phyloP scores from a whole-genome alignment of 2,888 invertebrate species.

The Spodoptera exigua region DNA sequence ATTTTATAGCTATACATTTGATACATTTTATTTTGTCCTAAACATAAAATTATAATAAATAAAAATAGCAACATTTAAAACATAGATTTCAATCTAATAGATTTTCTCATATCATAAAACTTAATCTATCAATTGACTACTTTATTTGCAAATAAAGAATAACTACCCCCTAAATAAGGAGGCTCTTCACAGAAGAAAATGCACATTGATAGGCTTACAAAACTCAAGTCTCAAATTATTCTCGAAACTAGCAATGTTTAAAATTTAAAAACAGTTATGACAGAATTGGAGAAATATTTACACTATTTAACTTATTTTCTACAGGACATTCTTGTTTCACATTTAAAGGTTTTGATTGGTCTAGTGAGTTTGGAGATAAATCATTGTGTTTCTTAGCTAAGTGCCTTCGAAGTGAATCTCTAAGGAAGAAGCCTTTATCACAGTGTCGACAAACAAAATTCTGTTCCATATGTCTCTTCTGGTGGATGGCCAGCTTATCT shows the following conservation, averaged over 20 bases:
- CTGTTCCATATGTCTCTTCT: constrained; percentile 72
- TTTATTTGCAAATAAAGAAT: too few relatives aligned
- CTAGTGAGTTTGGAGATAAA: background rate
- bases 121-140: too few relatives aligned
- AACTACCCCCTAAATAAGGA: too few relatives aligned
- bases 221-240: too few relatives aligned
- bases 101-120: too few relatives aligned
- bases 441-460: constrained; percentile 73
- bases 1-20: too few relatives aligned
- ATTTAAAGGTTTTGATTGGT: constrained; percentile 2
- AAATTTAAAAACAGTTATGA: constrained; percentile 8
- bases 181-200: too few relatives aligned
- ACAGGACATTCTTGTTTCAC: constrained; percentile 35
- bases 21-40: too few relatives aligned
- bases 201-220: too few relatives aligned
- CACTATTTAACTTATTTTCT: constrained; percentile 22
- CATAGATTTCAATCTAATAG: too few relatives aligned
- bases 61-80: too few relatives aligned
- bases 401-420: constrained; percentile 49
- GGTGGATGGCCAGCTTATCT: constrained; percentile 69
- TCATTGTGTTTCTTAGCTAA: constrained; percentile 17
- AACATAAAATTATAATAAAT: too few relatives aligned
- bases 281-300: constrained; percentile 29
- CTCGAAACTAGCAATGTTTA: background rate
- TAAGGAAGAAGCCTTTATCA: constrained; percentile 67